Conservation (phyloP, 2,113 vertebrate species). For the Isurus oxyrinchus region DNA sequence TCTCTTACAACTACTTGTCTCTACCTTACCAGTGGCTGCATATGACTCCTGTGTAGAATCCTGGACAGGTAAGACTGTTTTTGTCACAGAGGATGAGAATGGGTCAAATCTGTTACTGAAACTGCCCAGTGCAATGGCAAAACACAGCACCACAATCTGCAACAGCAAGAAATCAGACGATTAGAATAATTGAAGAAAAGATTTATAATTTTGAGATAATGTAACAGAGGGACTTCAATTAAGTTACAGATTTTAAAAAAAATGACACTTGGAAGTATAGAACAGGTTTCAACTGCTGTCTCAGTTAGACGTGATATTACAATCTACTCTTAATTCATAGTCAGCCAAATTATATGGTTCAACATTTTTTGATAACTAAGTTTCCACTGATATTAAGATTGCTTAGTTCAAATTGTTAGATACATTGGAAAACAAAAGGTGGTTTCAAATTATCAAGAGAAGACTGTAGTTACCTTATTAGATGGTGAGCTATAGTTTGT, state of each 20-base stretch:
- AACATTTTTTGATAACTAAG: not conserved
- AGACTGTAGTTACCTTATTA: not conserved
- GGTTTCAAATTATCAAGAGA: not conserved
- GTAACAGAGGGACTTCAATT: not conserved
- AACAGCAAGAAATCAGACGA: not conserved
- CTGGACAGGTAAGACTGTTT: conserved; percentile 68
- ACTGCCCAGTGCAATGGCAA: conserved; percentile 81
- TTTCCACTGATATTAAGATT: not conserved
- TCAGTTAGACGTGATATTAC: not conserved
- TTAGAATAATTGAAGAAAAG: not conserved
- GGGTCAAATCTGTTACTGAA: conserved; percentile 75
- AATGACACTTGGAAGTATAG: not conserved
- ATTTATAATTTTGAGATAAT: not conserved
- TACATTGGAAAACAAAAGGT: not conserved
- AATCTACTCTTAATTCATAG: not conserved
- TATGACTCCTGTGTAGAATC: conserved; percentile 72
- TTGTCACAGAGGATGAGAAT: conserved; percentile 66
- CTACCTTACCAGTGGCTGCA: conserved; percentile 64
- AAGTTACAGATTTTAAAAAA: not conserved
- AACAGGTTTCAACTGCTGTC: not conserved
- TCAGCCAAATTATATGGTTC: not conserved
- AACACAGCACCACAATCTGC: conserved; percentile 86
- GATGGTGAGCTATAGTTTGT: not conserved
- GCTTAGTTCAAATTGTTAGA: not conserved
- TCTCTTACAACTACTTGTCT: not conserved